Evolutionary conservation across 2,113 vertebrate genomes (phyloP).

Genomic region (Sakesphorus luctuosus): DNA sequence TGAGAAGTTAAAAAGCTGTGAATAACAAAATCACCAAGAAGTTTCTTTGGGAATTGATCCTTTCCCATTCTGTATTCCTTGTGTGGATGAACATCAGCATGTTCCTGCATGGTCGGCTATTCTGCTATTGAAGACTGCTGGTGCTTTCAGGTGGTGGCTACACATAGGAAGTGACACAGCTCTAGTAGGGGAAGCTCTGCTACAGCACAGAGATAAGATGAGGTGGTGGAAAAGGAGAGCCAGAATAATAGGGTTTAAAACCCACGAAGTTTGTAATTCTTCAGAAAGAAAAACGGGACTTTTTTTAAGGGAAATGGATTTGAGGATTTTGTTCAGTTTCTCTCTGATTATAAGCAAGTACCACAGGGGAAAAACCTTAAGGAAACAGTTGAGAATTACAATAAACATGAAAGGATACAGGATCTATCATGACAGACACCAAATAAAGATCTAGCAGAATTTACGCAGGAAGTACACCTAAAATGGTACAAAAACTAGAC

Average conservation of each 20-base stretch:
- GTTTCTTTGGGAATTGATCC: neutral
- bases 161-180: neutral
- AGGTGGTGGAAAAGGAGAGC: neutral
- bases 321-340: neutral
- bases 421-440: neutral
- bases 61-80: neutral
- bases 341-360: neutral
- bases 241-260: neutral
- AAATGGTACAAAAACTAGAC: neutral
- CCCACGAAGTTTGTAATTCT: neutral
- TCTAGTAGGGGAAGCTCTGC: neutral
- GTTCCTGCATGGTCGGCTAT: neutral
- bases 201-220: neutral
- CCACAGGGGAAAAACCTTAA: neutral
- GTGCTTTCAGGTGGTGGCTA: neutral
- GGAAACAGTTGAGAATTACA: neutral
- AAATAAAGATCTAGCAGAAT: neutral
- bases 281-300: neutral
- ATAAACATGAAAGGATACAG: neutral
- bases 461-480: neutral
- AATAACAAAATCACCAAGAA: neutral
- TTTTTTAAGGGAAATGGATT: neutral
- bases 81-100: neutral
- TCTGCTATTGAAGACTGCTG: neutral
- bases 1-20: neutral